Conservation (phyloP, 2,888 invertebrate species). For the Furcula furcula region DNA sequence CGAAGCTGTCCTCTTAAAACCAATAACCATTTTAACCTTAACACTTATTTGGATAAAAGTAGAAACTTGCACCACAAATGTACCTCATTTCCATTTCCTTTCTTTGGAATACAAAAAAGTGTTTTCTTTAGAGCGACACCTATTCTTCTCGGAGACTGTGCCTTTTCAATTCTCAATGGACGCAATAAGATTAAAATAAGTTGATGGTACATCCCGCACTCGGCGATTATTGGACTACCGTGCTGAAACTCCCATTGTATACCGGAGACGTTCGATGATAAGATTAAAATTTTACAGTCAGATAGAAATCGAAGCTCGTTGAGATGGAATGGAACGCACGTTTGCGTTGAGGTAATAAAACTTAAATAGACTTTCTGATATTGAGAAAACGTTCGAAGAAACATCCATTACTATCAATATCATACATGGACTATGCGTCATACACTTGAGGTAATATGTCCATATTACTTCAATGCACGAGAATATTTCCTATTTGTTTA, state of each 20-base stretch:
- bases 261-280: constrained; percentile 10
- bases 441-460: no score
- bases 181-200: constrained; percentile 19
- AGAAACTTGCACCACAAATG: no score
- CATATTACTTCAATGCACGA: background rate
- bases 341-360: background rate
- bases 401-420: background rate
- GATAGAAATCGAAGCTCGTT: background rate
- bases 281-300: constrained; percentile 7
- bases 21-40: no score
- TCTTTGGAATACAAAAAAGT: constrained; percentile 9
- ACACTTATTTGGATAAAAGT: no score
- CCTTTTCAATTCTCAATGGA: constrained; percentile 21
- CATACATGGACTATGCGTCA: background rate
- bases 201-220: constrained; percentile 15
- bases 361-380: background rate
- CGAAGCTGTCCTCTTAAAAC: no score
- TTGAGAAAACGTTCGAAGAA: no score
- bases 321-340: background rate
- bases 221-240: constrained; percentile 27
- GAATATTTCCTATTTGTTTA: constrained; percentile 3
- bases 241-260: constrained; percentile 20
- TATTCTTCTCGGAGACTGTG: constrained; percentile 8
- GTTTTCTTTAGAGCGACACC: constrained; percentile 8
- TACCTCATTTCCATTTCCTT: constrained; percentile 7